Conservation (phyloP, 2,888 invertebrate genomes). For the Argyresthia goedartella region DNA sequence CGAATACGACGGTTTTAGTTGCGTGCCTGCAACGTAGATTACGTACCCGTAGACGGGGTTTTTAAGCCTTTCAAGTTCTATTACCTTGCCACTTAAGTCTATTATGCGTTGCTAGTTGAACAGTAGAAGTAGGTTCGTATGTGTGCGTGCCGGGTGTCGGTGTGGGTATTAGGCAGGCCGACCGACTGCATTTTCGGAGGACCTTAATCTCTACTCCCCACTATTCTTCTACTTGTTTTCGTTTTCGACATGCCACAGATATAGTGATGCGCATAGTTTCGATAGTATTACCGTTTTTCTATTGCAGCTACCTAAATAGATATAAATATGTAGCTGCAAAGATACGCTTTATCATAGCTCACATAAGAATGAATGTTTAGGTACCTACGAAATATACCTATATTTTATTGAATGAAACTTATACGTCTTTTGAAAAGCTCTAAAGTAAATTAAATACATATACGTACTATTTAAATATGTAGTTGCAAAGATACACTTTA, state of each 20-base stretch:
- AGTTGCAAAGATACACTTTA: too few relatives aligned
- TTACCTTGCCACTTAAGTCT: constrained; percentile 23
- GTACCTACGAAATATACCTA: too few relatives aligned
- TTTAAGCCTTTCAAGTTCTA: constrained; percentile 28
- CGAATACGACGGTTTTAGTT: constrained; percentile 42
- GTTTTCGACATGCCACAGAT: constrained; percentile 48
- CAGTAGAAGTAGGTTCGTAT: constrained; percentile 12
- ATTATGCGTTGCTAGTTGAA: constrained; percentile 16
- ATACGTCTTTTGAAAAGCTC: too few relatives aligned
- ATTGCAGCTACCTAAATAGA: too few relatives aligned
- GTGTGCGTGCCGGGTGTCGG: constrained; percentile 43
- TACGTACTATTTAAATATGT: too few relatives aligned
- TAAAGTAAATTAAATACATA: too few relatives aligned
- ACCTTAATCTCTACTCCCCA: constrained; percentile 50
- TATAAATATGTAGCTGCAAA: too few relatives aligned
- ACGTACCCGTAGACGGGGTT: constrained; percentile 23
- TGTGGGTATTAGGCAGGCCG: constrained; percentile 46
- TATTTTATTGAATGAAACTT: too few relatives aligned
- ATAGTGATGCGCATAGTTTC: constrained; percentile 30
- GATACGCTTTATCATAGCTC: too few relatives aligned
- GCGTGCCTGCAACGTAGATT: constrained; percentile 32
- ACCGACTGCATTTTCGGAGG: constrained; percentile 59
- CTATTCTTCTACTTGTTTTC: constrained; percentile 40
- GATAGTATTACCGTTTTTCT: not conserved
- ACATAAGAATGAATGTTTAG: too few relatives aligned